phyloP scores from a whole-genome alignment of 2,113 vertebrate species.

The Scartelaos histophorus region DNA sequence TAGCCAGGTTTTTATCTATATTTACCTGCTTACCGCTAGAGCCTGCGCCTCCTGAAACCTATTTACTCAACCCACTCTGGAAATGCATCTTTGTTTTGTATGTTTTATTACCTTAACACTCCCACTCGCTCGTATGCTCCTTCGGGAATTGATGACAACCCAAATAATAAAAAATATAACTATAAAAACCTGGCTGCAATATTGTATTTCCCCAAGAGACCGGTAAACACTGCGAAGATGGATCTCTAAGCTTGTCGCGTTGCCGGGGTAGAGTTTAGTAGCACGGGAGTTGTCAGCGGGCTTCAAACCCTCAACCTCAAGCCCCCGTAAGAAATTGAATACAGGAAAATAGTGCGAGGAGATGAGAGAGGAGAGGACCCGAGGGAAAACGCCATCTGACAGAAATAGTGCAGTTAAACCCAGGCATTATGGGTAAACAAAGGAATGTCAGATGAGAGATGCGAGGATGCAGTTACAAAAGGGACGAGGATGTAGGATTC shows the following conservation, averaged over 20 bases:
- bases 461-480: background rate
- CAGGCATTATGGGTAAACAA: conserved; percentile 38
- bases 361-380: conserved; percentile 53
- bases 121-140: conserved; percentile 16
- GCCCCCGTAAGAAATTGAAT: conserved; percentile 47
- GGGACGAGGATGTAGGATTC: background rate
- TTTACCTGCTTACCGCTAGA: conserved; percentile 12
- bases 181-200: conserved; percentile 46
- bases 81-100: conserved; percentile 46
- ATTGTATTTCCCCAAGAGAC: conserved; percentile 53
- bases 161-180: conserved; percentile 50
- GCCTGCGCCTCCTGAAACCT: background rate
- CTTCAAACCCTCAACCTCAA: conserved; percentile 37
- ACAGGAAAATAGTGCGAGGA: conserved; percentile 56
- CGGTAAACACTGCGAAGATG: conserved; percentile 50
- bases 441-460: background rate
- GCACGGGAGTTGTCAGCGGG: conserved; percentile 28
- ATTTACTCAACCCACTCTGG: conserved; percentile 35
- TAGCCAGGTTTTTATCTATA: conserved; percentile 17
- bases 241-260: conserved; percentile 36
- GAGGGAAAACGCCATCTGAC: conserved; percentile 12
- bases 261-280: conserved; percentile 30
- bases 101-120: conserved; percentile 41
- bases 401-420: conserved; percentile 67
- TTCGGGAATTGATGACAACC: conserved; percentile 36